Base-by-base conservation (phyloP, 2,888 invertebrate species). In the Labia minor region DNA sequence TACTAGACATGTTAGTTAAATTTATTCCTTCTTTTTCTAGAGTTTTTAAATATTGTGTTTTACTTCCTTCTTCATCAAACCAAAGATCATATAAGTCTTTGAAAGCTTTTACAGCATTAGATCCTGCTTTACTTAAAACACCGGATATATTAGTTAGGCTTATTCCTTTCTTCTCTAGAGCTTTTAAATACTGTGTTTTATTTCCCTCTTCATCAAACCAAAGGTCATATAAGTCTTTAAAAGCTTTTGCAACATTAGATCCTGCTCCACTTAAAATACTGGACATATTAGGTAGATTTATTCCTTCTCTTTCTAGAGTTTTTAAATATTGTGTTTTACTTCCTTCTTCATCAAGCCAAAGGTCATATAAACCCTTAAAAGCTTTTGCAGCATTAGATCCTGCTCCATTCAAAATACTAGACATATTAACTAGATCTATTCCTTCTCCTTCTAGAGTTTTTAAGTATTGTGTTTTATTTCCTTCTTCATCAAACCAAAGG, bases 191-290 rank as follows among this genome's bases (percentile, higher is more conserved):
- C 11, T 33, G 6, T 33, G 33, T 33, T 33, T 33, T 33, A 33
- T 33, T 33, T n/a, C n/a, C n/a, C n/a, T n/a, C n/a, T n/a, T n/a
- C n/a, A n/a, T n/a, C n/a, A n/a, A n/a, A n/a, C n/a, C 70, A 72
- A 18, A 69, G 62, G 62, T 71, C 66, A 67, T 71, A 70, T 62
- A 72, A 70, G 4, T 71, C 69, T 67, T 70, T 68, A 66, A 71
- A 72, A 69, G 69, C 67, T 68, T 69, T 68, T 26, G 69, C 62
- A n/a, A n/a, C n/a, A n/a, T n/a, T n/a, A n/a, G n/a, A n/a, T n/a
- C n/a, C n/a, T n/a, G n/a, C n/a, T n/a, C n/a, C n/a, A n/a, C n/a
- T n/a, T n/a, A n/a, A n/a, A n/a, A n/a, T n/a, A n/a, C n/a, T n/a
- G n/a, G n/a, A n/a, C n/a, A n/a, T n/a, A n/a, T n/a, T n/a, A n/a